Evolutionary conservation across 2,888 invertebrate species (phyloP), one percentile per base, ranked within the genome.

Genomic region (Pachycephus smyrnensis): DNA sequence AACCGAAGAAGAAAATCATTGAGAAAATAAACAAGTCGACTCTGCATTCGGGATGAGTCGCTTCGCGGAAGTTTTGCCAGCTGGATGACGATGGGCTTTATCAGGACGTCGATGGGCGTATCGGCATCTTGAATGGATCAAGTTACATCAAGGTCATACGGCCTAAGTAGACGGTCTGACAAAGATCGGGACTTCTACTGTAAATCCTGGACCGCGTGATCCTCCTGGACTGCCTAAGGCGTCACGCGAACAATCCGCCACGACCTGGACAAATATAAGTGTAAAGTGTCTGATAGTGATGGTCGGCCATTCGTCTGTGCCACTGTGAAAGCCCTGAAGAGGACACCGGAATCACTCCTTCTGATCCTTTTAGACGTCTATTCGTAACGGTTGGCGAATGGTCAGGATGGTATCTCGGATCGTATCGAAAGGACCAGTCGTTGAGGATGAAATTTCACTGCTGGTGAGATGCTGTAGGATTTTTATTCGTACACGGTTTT

Each of bases 281-380:
- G 71, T 71, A 71, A 71, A 71, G 71, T 33, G 71, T 71, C 71
- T 3, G 71, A 33, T 32, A 36, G 35, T 30, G 68, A 79, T 79
- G 73, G 36, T 73, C 55, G 68, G n/a, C 76, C 80, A 80, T 81
- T 81, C 79, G 79, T 81, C 81, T 78, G 79, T 78, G 81, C 78
- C 80, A 80, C 12, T 30, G 69, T 9, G n/a, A 73, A 12, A 33
- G 71, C 69, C 32, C 55, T 35, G 35, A 68, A 23, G 40, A 32
- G 78, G 9, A 4, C 23, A 12, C 33, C 31, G 71, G 32, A 71
- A 71, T 71, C 31, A 23, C 23, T 71, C 32, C 32, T 30, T 31
- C 69, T 71, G 71, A 71, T 71, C 71, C 71, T 33, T 71, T 55
- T 71, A 71, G 32, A 31, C 71, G 15, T 71, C 31, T 23, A 33